Evolutionary conservation across 2,888 invertebrate species (phyloP), one percentile per base, ranked within the genome.

Genomic region (Drosophila subsilvestris): DNA sequence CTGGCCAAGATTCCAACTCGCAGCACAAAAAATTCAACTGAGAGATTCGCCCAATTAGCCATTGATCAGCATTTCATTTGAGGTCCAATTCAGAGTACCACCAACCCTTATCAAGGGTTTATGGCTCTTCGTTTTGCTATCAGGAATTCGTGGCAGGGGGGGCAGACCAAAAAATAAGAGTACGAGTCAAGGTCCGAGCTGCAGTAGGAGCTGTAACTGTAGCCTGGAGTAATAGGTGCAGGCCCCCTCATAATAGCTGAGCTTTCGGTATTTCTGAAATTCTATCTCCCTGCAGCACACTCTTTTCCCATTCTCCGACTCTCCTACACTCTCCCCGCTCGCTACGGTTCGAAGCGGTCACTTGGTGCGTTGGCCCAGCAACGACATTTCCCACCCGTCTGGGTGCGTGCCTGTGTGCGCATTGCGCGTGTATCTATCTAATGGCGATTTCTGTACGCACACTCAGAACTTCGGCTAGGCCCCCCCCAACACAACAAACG

Each of bases 351-450:
- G 14, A 5, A 32, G 47, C 59, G 68, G 68, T 69, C 68, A 68
- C 60, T 60, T 65, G 65, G 79, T 80, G 74, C 80, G 80, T 85
- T 83, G 68, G 76, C 81, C 78, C 80, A 83, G 44, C 50, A 32
- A 57, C 51, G 59, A 51, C 57, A 27, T 37, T 37, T 51, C 42
- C 32, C 7, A 3, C 1, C 29, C 44, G 37, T 58, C 44, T 7
- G n/a, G 37, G 37, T 37, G 37, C 37, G 37, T 37, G 37, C 25
- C 44, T 57, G 43, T 66, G 60, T 32, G 32, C 5, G 32, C 32
- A 32, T 32, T 32, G 32, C 32, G 32, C 32, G 32, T 78, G 66
- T 84, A 66, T 74, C 69, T 74, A 75, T 75, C 78, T 72, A 83
- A 76, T 74, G 67, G 56, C 63, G 79, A 75, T 69, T 65, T 58